Evolutionary conservation across 1,140 invertebrate species (phyloP).

Genomic region (Notospermus geniculatus): DNA sequence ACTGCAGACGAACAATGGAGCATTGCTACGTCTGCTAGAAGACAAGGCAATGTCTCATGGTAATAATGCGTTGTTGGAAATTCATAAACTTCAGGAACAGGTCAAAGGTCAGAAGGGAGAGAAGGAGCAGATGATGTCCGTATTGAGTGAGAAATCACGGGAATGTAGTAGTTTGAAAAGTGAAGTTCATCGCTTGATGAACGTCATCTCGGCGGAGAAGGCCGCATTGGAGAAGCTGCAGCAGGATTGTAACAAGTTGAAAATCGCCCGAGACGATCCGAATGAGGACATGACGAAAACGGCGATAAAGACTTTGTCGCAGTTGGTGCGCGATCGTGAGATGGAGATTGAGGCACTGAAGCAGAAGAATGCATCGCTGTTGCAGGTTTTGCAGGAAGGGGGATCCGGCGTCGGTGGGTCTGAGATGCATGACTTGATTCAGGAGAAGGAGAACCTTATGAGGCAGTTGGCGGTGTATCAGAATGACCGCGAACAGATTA

Average conservation of each 20-base stretch:
- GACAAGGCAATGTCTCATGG: conserved; percentile 34
- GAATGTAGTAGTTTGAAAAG: conserved; percentile 53
- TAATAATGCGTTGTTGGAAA: conserved; percentile 33
- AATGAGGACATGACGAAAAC: conserved; percentile 54
- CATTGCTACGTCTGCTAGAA: conserved; percentile 47
- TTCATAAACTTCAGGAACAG: conserved; percentile 47
- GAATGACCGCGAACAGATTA: conserved; percentile 70
- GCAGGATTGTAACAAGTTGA: conserved; percentile 46
- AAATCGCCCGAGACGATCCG: conserved; percentile 20
- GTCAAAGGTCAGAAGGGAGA: conserved; percentile 43
- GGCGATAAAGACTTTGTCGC: conserved; percentile 53
- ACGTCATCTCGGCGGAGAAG: conserved; percentile 51
- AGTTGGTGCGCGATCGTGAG: conserved; percentile 57
- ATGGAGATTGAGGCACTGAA: conserved; percentile 56
- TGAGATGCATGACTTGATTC: conserved; percentile 39
- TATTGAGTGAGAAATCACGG: conserved; percentile 56
- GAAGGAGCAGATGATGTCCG: conserved; percentile 54
- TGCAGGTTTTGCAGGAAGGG: conserved; percentile 51
- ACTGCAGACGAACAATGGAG: conserved; percentile 41
- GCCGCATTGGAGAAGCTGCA: conserved; percentile 52
- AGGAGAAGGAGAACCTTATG: conserved; percentile 51
- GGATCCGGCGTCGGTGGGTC: conserved; percentile 25
- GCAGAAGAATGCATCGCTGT: conserved; percentile 55
- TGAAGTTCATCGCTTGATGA: conserved; percentile 56
- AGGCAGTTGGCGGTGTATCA: conserved; percentile 49